These are phyloP conservation scores for Stegodyphus mimosarum DNA, from an alignment of 1,140 invertebrate genomes.

Conservation along the genomic window DNA sequence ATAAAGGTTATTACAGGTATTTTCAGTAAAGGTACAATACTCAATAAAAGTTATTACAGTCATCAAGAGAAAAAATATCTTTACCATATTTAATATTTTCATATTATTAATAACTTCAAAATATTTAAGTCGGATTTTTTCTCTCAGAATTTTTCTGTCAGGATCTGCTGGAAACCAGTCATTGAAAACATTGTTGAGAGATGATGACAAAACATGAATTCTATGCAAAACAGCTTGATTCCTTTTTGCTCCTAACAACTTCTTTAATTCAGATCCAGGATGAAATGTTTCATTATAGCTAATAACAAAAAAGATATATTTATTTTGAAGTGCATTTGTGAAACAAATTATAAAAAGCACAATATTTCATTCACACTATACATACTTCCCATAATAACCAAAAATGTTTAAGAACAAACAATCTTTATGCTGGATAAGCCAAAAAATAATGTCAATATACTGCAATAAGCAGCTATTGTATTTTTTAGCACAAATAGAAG, in stretches of 20 bases:
- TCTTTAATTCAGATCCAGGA: constrained; percentile 19
- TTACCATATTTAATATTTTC: constrained; percentile 28
- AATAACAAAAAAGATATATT: neutral
- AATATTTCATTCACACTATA: too few species aligned
- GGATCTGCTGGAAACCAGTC: neutral
- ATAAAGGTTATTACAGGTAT: too few species aligned
- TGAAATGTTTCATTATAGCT: constrained; percentile 53
- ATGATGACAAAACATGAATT: constrained; percentile 31
- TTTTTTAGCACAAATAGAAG: too few species aligned
- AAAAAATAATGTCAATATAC: too few species aligned
- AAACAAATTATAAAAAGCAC: too few species aligned
- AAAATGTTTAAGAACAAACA: too few species aligned
- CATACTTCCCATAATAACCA: too few species aligned
- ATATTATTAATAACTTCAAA: constrained; percentile 38
- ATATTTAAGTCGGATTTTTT: constrained; percentile 32
- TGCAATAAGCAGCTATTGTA: too few species aligned
- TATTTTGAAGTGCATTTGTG: too few species aligned
- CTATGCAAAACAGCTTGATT: constrained; percentile 43
- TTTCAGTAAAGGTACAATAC: too few species aligned
- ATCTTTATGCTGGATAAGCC: too few species aligned
- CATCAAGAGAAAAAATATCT: neutral
- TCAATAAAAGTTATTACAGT: too few species aligned
- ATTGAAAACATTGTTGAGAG: constrained; percentile 4
- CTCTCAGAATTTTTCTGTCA: neutral
- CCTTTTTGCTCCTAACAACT: constrained; percentile 34